phyloP scores from a whole-genome alignment of 2,797 vertebrate species.

The Tokudaia muenninki region DNA sequence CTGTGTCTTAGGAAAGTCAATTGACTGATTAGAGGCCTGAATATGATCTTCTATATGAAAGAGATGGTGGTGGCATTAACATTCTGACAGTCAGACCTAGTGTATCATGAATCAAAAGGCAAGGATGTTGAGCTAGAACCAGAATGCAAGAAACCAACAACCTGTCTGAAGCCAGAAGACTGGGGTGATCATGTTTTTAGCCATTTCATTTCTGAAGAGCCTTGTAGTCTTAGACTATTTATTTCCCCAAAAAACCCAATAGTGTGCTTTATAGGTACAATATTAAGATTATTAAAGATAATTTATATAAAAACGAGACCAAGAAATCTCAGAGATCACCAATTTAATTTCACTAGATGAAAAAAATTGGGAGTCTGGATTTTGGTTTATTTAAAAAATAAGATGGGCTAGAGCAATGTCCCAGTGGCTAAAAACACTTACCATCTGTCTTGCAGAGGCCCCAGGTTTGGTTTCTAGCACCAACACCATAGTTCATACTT shows the following conservation, averaged over 20 bases:
- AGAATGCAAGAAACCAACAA: background rate
- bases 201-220: background rate
- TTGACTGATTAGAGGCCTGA: background rate
- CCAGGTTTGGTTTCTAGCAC: background rate
- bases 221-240: background rate
- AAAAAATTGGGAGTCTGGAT: background rate
- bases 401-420: background rate
- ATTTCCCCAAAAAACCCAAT: background rate
- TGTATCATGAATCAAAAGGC: background rate
- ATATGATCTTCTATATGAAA: background rate
- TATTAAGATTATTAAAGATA: background rate
- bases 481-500: background rate
- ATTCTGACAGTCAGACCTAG: background rate
- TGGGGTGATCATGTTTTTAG: background rate
- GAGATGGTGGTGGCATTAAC: background rate
- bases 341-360: background rate
- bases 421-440: background rate
- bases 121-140: background rate
- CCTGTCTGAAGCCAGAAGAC: background rate
- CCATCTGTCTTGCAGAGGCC: background rate
- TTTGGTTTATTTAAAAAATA: conserved; percentile 8
- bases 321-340: background rate
- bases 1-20: background rate
- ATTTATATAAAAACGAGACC: background rate
- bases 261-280: background rate